A percentile compares a stretch with the other conserved stretches of the same genome.
These are phyloP conservation scores for Palythoa grandiflora DNA, from an alignment of 92 coral and sea anemone genomes.

Conservation along the genomic window DNA sequence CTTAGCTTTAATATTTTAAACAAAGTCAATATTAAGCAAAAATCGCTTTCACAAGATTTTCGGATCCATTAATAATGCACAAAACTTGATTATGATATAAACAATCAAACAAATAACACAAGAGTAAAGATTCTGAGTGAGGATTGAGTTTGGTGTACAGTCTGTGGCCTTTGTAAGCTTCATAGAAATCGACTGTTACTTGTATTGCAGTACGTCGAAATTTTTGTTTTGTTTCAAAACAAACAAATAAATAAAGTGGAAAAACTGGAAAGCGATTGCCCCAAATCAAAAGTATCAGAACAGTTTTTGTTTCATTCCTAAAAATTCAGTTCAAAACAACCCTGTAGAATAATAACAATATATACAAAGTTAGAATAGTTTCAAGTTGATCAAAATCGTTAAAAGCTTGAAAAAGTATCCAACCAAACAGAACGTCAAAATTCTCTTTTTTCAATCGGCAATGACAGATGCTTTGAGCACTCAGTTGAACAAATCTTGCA, in stretches of 20 bases:
- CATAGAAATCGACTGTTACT: too few relatives aligned
- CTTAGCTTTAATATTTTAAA: constrained; percentile 17
- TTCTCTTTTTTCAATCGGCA: background rate
- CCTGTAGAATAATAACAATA: background rate
- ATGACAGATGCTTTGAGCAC: constrained; percentile 11
- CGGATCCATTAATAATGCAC: constrained; percentile 13
- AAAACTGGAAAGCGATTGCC: background rate
- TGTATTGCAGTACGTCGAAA: too few relatives aligned
- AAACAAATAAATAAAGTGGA: background rate
- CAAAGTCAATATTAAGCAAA: constrained; percentile 28
- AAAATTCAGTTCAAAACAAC: background rate
- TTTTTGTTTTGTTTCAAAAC: background rate
- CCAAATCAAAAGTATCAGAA: background rate
- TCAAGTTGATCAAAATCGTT: background rate
- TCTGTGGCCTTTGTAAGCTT: background rate
- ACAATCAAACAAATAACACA: constrained; percentile 9
- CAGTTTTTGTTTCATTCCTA: background rate
- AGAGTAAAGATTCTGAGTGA: background rate
- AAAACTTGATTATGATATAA: constrained; percentile 10
- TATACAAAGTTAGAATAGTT: background rate
- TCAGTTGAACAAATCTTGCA: constrained; percentile 23
- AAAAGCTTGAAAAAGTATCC: background rate
- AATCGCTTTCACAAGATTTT: constrained; percentile 12
- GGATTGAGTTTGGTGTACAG: background rate
- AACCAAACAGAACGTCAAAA: background rate